phyloP scores from a whole-genome alignment of 2,797 vertebrate genomes.

The Notolepis coatsorum region DNA sequence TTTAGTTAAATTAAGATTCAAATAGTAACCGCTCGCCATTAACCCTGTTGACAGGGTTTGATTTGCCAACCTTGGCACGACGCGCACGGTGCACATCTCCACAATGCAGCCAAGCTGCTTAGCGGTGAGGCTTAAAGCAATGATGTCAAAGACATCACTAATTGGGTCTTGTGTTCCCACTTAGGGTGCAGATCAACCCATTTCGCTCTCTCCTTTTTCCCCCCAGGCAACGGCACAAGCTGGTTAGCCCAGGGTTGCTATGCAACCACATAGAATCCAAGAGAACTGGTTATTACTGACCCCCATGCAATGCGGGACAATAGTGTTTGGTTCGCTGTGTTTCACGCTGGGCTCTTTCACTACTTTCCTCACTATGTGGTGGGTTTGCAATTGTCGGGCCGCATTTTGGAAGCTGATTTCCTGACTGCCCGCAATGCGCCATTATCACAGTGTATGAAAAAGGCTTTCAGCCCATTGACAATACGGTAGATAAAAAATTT shows the following conservation, averaged over 20 bases:
- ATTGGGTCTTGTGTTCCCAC: not conserved
- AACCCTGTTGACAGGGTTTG: constrained; percentile 36
- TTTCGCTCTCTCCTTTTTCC: not conserved
- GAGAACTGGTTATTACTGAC: constrained; percentile 19
- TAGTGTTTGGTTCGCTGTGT: not conserved
- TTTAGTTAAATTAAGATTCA: constrained; percentile 46
- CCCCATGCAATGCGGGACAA: constrained; percentile 2
- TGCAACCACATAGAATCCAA: constrained; percentile 25
- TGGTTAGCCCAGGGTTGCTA: constrained; percentile 44
- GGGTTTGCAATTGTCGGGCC: not conserved
- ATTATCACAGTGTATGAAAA: too few relatives aligned
- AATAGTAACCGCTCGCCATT: constrained; percentile 41
- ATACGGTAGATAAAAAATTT: too few relatives aligned
- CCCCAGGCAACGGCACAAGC: constrained; percentile 4
- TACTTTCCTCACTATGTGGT: not conserved
- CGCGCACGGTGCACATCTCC: constrained; percentile 21
- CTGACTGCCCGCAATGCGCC: not conserved
- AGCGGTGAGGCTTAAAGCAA: constrained; percentile 12
- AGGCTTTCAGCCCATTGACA: too few relatives aligned
- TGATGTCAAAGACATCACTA: constrained; percentile 8
- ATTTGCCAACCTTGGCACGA: constrained; percentile 33
- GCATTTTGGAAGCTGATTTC: not conserved
- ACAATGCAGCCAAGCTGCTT: constrained; percentile 26
- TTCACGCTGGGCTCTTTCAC: constrained; percentile 14
- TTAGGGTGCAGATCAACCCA: not conserved